Percentiles rank a stretch among this genome's conserved stretches.
These are phyloP conservation scores for Sinonovacula constricta DNA, from an alignment of 1,140 invertebrate species.

Conservation along the genomic window DNA sequence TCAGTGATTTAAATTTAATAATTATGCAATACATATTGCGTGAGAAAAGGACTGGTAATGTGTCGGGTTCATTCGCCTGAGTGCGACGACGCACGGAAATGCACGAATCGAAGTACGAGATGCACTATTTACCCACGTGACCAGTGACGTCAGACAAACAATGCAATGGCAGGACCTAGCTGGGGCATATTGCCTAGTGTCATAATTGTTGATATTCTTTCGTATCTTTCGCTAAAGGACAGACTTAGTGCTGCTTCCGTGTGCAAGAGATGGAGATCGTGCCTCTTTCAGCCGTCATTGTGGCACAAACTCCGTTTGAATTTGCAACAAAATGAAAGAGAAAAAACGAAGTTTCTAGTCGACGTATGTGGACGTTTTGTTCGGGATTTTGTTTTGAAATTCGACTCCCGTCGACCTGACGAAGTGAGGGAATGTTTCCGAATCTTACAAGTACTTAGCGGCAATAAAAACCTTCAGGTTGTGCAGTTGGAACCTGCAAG, in stretches of 20 bases:
- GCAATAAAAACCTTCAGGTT: conserved; percentile 74
- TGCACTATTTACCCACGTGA: too few relatives aligned
- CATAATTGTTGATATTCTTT: conserved; percentile 83
- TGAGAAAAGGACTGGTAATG: too few relatives aligned
- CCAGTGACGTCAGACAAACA: conserved; percentile 62
- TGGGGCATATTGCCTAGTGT: conserved; percentile 82
- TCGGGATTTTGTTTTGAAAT: conserved; percentile 76
- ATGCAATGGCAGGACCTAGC: conserved; percentile 73
- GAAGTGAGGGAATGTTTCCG: conserved; percentile 74
- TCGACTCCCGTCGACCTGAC: conserved; percentile 77
- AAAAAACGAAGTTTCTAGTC: conserved; percentile 77
- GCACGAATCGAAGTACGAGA: too few relatives aligned
- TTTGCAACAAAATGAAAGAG: conserved; percentile 75
- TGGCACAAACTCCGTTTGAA: conserved; percentile 80
- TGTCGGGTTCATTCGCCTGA: too few relatives aligned
- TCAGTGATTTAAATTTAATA: too few relatives aligned
- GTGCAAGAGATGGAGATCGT: conserved; percentile 83
- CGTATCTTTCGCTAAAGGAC: conserved; percentile 81
- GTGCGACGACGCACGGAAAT: too few relatives aligned
- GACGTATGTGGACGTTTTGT: conserved; percentile 79
- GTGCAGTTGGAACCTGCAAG: conserved; percentile 78
- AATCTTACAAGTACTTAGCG: conserved; percentile 70
- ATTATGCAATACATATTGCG: too few relatives aligned
- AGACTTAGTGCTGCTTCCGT: conserved; percentile 82
- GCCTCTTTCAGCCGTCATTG: conserved; percentile 83